Evolutionary conservation across 2,113 vertebrate genomes (phyloP).

Genomic region (Phaethon lepturus): DNA sequence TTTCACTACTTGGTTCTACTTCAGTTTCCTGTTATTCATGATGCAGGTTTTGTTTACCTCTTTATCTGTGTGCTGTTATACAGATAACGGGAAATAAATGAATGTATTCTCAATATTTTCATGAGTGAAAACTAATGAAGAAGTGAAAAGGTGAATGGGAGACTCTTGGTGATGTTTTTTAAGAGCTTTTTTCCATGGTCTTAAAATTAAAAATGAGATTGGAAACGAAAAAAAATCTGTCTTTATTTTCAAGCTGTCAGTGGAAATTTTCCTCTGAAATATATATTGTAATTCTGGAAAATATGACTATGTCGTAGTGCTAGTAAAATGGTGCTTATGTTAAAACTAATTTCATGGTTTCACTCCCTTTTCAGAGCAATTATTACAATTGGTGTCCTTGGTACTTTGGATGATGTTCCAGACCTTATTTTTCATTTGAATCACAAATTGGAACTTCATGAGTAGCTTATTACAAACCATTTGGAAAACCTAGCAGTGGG

Average conservation of each 20-base stretch:
- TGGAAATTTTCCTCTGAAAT: constrained; percentile 16
- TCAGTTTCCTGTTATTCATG: background rate
- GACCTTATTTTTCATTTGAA: constrained; percentile 49
- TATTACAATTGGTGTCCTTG: background rate
- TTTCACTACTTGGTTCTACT: background rate
- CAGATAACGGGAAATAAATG: background rate
- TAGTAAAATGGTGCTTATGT: background rate
- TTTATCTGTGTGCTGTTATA: background rate
- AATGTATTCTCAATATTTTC: background rate
- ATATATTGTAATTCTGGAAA: background rate
- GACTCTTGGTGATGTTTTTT: background rate
- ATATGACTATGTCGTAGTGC: background rate
- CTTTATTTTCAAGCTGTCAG: background rate
- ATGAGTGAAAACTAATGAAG: background rate
- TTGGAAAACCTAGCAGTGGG: constrained; percentile 37
- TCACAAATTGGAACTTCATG: constrained; percentile 49
- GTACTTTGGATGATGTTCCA: background rate
- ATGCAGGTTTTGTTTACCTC: background rate
- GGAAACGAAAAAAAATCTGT: background rate
- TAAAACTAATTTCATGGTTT: background rate
- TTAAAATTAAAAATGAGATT: background rate
- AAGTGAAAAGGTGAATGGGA: background rate
- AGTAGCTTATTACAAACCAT: constrained; percentile 34
- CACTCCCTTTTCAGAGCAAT: background rate
- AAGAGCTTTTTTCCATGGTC: background rate